Evolutionary conservation across 2,888 invertebrate genomes (phyloP).

Genomic region (Acholoe squamosa): DNA sequence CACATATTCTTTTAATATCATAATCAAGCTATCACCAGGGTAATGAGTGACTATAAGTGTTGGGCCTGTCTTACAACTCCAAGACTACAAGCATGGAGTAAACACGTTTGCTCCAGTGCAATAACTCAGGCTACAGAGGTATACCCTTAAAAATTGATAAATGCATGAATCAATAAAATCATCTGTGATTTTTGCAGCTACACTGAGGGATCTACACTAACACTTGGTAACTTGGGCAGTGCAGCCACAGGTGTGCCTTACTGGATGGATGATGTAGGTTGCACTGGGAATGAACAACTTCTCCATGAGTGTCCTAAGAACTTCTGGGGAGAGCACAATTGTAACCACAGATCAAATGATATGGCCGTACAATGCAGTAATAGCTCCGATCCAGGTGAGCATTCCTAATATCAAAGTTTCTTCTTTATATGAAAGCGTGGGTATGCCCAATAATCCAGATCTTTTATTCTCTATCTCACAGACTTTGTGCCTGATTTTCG

Average conservation of each 20-base stretch:
- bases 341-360: neutral
- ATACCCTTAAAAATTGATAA: too few species aligned
- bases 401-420: neutral
- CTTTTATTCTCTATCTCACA: neutral
- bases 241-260: neutral
- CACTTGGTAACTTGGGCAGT: too few species aligned
- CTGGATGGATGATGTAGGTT: neutral
- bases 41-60: too few species aligned
- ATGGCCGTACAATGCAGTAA: neutral
- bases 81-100: too few species aligned
- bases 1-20: too few species aligned
- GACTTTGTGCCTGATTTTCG: neutral
- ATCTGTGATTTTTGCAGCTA: too few species aligned
- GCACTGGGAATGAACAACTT: neutral
- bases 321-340: neutral
- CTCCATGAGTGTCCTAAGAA: conserved; percentile 7
- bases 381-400: neutral
- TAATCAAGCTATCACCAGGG: too few species aligned
- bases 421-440: neutral
- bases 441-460: neutral
- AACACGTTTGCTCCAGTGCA: too few species aligned
- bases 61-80: too few species aligned
- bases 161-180: too few species aligned
- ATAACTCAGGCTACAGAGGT: too few species aligned
- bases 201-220: too few species aligned